Percentiles rank a stretch among this genome's conserved stretches.
Evolutionary conservation across 2,797 vertebrate genomes (phyloP).

Genomic region (Centroberyx gerrardi): DNA sequence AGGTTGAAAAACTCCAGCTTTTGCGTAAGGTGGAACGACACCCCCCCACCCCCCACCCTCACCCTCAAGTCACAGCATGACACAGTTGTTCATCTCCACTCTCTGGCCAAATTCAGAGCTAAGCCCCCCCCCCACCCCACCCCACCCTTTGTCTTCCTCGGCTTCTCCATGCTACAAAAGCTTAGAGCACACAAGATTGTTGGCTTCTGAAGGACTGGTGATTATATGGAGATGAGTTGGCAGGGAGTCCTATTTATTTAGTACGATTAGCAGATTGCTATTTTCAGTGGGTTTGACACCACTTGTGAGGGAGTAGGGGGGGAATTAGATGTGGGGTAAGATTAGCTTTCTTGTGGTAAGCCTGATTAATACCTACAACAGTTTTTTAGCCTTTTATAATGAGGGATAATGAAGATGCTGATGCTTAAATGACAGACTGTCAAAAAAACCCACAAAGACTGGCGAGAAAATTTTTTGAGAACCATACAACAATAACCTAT

Average conservation of each 20-base stretch:
- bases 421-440: not conserved
- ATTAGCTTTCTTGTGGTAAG: constrained; percentile 3
- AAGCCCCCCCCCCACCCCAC: constrained; percentile 18
- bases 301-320: not conserved
- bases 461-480: too few relatives aligned
- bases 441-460: not conserved
- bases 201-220: constrained; percentile 42
- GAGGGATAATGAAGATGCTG: not conserved
- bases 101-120: constrained; percentile 26
- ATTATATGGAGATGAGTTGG: constrained; percentile 39
- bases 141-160: constrained; percentile 19
- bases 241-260: constrained; percentile 39
- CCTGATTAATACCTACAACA: not conserved
- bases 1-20: too few relatives aligned
- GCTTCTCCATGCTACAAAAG: constrained; percentile 59
- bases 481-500: not conserved
- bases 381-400: constrained; percentile 14
- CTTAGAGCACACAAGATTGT: constrained; percentile 51
- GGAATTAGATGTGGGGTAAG: not conserved
- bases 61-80: constrained; percentile 38
- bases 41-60: constrained; percentile 23
- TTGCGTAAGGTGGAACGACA: too few relatives aligned
- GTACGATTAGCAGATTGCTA: constrained; percentile 40
- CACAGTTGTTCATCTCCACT: constrained; percentile 40
- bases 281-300: constrained; percentile 34